Evolutionary conservation across 2,888 invertebrate species (phyloP).

Genomic region (Tachystola acroxantha): DNA sequence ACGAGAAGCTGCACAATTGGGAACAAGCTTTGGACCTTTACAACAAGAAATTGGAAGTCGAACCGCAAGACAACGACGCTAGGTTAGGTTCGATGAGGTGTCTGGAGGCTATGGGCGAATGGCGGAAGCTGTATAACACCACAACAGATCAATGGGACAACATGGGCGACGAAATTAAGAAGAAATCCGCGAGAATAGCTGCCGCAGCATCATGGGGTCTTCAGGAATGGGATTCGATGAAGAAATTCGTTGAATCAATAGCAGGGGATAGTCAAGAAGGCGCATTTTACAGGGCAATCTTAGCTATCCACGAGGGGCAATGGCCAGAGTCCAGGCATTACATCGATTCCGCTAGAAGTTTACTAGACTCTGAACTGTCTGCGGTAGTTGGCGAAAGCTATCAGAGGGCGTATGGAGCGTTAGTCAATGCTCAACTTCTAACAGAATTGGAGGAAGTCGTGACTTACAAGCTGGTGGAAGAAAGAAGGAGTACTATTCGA

Average conservation of each 20-base stretch:
- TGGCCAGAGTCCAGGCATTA: constrained; percentile 85
- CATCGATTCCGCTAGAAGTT: constrained; percentile 94
- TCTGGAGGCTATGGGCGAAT: constrained; percentile 97
- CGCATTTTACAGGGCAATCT: constrained; percentile 95
- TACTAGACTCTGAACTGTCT: constrained; percentile 95
- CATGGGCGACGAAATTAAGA: constrained; percentile 68
- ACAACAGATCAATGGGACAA: constrained; percentile 81
- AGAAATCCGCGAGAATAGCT: constrained; percentile 91
- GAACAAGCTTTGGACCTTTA: constrained; percentile 95
- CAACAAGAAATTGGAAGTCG: constrained; percentile 83
- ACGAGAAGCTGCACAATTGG: constrained; percentile 99
- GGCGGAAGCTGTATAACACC: constrained; percentile 91
- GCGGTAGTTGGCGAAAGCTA: constrained; percentile 98
- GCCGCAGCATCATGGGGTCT: constrained; percentile 97
- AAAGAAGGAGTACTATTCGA: constrained; percentile 87
- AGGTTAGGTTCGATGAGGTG: constrained; percentile 97
- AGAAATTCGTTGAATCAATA: constrained; percentile 90
- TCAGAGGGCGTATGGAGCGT: constrained; percentile 94
- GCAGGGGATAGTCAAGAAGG: constrained; percentile 96
- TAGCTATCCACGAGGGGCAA: constrained; percentile 90
- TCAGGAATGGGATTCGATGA: constrained; percentile 96
- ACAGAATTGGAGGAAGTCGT: constrained; percentile 98
- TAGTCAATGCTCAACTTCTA: constrained; percentile 98
- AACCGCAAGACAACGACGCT: constrained; percentile 85
- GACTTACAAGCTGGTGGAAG: constrained; percentile 97